Conservation (phyloP, 2,888 invertebrate species). For the Leucozona laternaria region DNA sequence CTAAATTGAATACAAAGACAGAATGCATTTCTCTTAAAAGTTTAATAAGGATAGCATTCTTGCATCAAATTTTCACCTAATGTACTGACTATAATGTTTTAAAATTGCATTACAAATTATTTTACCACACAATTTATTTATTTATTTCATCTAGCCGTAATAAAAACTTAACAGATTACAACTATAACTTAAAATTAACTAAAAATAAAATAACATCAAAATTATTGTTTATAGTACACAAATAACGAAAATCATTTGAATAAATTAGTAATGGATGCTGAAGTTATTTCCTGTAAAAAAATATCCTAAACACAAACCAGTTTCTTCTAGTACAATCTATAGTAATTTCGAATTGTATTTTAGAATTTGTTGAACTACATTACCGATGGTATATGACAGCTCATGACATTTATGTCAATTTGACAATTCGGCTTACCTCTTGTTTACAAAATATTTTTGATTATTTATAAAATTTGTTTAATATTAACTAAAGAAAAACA, state of each 20-base stretch:
- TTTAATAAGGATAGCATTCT: too few relatives aligned
- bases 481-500: background rate
- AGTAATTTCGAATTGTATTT: background rate
- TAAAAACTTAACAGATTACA: too few relatives aligned
- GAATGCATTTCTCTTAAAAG: too few relatives aligned
- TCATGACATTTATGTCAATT: background rate
- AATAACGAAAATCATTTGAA: constrained; percentile 8
- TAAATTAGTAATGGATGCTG: background rate
- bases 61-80: too few relatives aligned
- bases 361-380: background rate
- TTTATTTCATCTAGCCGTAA: too few relatives aligned
- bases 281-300: background rate
- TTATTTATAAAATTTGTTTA: constrained; percentile 3
- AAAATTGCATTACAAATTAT: too few relatives aligned
- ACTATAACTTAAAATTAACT: too few relatives aligned
- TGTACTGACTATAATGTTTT: too few relatives aligned
- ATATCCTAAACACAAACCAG: constrained; percentile 22
- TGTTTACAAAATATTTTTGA: constrained; percentile 23
- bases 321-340: background rate
- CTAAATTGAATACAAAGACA: too few relatives aligned
- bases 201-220: too few relatives aligned
- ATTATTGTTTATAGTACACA: constrained; percentile 13
- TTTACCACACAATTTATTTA: too few relatives aligned
- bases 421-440: background rate
- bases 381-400: background rate